A percentile compares a stretch with the other conserved stretches of the same genome.
phyloP scores from a whole-genome alignment of 2,888 invertebrate genomes.

The Neoaliturus tenellus region DNA sequence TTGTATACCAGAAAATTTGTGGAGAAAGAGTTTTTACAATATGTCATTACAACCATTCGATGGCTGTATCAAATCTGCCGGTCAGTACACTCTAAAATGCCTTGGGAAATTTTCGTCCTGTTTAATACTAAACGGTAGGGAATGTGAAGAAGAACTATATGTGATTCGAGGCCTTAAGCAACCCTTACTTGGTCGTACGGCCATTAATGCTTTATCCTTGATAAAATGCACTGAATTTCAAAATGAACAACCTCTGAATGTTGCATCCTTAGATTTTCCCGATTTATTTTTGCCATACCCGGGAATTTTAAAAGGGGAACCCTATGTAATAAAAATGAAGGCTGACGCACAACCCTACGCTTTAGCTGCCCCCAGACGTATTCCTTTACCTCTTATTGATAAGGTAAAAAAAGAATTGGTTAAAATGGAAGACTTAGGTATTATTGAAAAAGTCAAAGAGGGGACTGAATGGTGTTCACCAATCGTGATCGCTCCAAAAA shows the following conservation, averaged over 20 bases:
- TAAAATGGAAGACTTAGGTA: too few species aligned
- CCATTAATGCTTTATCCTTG: neutral
- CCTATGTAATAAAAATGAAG: constrained; percentile 9
- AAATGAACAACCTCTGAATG: neutral
- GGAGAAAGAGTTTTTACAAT: neutral
- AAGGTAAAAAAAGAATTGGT: too few species aligned
- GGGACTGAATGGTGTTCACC: constrained; percentile 70
- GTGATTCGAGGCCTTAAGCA: neutral
- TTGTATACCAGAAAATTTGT: neutral
- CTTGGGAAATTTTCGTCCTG: neutral
- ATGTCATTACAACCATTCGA: neutral
- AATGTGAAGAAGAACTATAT: neutral
- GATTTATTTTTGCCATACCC: neutral
- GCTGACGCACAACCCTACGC: neutral
- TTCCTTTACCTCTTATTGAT: constrained; percentile 68
- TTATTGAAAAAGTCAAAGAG: constrained; percentile 67
- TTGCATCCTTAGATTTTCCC: neutral
- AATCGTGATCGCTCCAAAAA: constrained; percentile 68
- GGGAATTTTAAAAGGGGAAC: constrained; percentile 2
- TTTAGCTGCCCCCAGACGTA: constrained; percentile 65
- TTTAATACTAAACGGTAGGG: neutral
- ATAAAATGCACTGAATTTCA: neutral
- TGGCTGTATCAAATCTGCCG: neutral
- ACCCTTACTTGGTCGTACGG: neutral
- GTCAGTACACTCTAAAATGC: neutral